Percentiles rank a stretch among this genome's conserved stretches.
phyloP scores from a whole-genome alignment of 2,888 invertebrate species.

The Leptopilina drosophilae region DNA sequence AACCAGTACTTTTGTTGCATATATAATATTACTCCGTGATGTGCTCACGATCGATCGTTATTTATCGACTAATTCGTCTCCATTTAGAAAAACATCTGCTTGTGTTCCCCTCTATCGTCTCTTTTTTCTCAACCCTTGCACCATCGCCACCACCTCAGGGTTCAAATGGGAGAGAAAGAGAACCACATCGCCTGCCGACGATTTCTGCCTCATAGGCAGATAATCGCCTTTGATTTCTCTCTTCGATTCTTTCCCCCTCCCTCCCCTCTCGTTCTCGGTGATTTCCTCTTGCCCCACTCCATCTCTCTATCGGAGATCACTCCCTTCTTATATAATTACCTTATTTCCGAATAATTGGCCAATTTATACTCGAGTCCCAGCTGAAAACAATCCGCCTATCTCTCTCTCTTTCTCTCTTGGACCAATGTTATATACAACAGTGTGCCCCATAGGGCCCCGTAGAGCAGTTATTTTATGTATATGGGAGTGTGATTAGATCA shows the following conservation, averaged over 20 bases:
- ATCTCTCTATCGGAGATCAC: slow-evolving; percentile 73
- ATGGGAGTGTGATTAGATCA: slow-evolving; percentile 77
- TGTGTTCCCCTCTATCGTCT: neutral
- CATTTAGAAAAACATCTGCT: slow-evolving; percentile 72
- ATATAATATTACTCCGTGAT: slow-evolving; percentile 50
- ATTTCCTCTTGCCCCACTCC: slow-evolving; percentile 56
- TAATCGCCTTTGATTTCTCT: slow-evolving; percentile 77
- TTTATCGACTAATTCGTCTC: slow-evolving; percentile 73
- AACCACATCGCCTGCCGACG: slow-evolving; percentile 65
- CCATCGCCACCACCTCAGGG: slow-evolving; percentile 61
- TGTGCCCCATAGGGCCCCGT: slow-evolving; percentile 74
- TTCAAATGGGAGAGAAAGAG: slow-evolving; percentile 64
- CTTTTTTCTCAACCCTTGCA: slow-evolving; percentile 54
- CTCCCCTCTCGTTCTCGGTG: slow-evolving; percentile 52
- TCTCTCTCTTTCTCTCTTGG: slow-evolving; percentile 53
- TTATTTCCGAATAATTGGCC: slow-evolving; percentile 77
- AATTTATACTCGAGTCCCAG: slow-evolving; percentile 77
- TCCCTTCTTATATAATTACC: slow-evolving; percentile 77
- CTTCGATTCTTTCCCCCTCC: slow-evolving; percentile 72
- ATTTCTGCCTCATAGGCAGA: slow-evolving; percentile 76
- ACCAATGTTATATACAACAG: slow-evolving; percentile 62
- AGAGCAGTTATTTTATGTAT: slow-evolving; percentile 77
- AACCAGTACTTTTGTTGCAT: slow-evolving; percentile 45
- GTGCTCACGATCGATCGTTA: slow-evolving; percentile 66
- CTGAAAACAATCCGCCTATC: slow-evolving; percentile 74